Evolutionary conservation across 2,888 invertebrate species (phyloP).

Genomic region (Aphrophora alni): DNA sequence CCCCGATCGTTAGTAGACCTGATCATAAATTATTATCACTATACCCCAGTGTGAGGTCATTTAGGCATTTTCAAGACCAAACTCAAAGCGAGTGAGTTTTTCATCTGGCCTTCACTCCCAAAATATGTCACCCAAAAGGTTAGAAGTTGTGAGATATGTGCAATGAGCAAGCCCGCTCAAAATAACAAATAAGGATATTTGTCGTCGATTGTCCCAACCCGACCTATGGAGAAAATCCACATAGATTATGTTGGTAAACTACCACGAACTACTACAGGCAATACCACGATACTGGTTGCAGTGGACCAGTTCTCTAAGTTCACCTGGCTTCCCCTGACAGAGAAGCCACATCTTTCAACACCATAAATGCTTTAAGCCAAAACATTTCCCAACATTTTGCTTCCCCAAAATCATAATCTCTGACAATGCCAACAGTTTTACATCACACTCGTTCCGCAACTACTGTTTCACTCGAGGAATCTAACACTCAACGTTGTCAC

Average conservation of each 20-base stretch:
- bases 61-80: too few species aligned
- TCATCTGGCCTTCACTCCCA: conserved; percentile 7
- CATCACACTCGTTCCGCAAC: conserved; percentile 4
- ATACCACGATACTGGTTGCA: neutral
- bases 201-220: conserved; percentile 11
- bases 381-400: conserved; percentile 13
- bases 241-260: conserved; percentile 15
- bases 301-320: conserved; percentile 4
- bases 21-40: conserved; percentile 7
- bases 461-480: conserved; percentile 9
- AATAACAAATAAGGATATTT: conserved; percentile 12
- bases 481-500: too few species aligned
- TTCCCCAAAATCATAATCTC: too few species aligned
- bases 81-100: neutral
- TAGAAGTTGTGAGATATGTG: conserved; percentile 13
- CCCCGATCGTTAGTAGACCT: too few species aligned
- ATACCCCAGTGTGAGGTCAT: too few species aligned
- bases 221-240: too few species aligned
- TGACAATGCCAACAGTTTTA: too few species aligned
- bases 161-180: conserved; percentile 22
- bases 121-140: too few species aligned
- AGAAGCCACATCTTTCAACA: neutral
- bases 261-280: conserved; percentile 17
- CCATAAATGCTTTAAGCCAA: too few species aligned
- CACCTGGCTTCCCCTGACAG: conserved; percentile 10